Percentiles rank a stretch among this genome's conserved stretches.
Conservation (phyloP, 2,888 invertebrate species). For the Brenthis daphne region DNA sequence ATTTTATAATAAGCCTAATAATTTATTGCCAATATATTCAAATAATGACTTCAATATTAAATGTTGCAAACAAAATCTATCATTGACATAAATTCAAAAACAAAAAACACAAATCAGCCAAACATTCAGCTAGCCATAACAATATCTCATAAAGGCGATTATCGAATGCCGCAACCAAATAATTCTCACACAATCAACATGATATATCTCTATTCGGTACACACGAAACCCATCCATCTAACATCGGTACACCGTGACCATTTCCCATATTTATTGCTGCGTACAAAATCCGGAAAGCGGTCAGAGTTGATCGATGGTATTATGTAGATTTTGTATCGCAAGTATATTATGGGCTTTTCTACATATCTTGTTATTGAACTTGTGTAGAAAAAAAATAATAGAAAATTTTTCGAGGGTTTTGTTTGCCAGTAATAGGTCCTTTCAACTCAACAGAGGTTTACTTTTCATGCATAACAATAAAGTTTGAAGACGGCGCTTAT, state of each 20-base stretch:
- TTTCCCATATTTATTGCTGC: slow-evolving; percentile 57
- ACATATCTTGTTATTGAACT: slow-evolving; percentile 38
- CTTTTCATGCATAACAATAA: no score
- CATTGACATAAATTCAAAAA: slow-evolving; percentile 27
- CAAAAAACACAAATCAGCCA: slow-evolving; percentile 31
- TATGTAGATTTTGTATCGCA: slow-evolving; percentile 40
- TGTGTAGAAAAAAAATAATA: slow-evolving; percentile 22
- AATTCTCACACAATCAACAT: slow-evolving; percentile 54
- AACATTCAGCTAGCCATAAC: slow-evolving; percentile 27
- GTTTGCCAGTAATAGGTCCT: no score
- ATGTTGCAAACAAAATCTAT: neutral
- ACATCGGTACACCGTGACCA: slow-evolving; percentile 52
- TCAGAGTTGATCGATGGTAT: slow-evolving; percentile 63
- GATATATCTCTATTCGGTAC: slow-evolving; percentile 52
- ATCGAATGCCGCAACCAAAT: slow-evolving; percentile 41
- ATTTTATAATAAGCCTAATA: no score
- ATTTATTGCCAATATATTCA: no score
- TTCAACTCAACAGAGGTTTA: no score
- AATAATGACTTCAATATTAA: neutral
- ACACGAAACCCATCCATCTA: slow-evolving; percentile 55
- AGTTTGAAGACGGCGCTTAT: neutral
- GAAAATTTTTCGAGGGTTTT: no score
- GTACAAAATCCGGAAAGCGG: slow-evolving; percentile 55
- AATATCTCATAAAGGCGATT: slow-evolving; percentile 40
- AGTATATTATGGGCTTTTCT: slow-evolving; percentile 38